Evolutionary conservation across 92 coral and sea anemone genomes (phyloP).

Genomic region (Porites cylindrica): DNA sequence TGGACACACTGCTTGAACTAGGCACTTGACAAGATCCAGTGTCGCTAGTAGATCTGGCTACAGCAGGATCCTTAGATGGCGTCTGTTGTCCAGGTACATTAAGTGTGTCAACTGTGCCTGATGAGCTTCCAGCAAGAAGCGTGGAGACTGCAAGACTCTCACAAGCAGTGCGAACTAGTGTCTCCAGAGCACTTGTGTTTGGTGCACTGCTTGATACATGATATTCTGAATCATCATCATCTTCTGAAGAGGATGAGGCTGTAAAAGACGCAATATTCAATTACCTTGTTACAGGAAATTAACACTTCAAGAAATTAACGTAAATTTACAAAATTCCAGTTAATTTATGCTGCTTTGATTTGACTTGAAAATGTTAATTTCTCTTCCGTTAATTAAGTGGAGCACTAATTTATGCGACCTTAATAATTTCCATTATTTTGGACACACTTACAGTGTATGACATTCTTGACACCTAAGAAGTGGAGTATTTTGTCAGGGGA

Average conservation of each 20-base stretch:
- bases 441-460: too few species aligned
- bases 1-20: constrained; percentile 8
- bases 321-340: too few species aligned
- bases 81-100: constrained; percentile 21
- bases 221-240: constrained; percentile 30
- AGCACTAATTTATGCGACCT: too few species aligned
- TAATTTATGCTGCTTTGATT: too few species aligned
- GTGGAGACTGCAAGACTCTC: constrained; percentile 59
- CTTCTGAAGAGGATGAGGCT: constrained; percentile 21
- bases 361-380: too few species aligned
- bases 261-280: neutral
- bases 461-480: too few species aligned
- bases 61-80: constrained; percentile 20
- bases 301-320: too few species aligned
- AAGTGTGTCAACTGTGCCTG: constrained; percentile 14
- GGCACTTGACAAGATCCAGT: neutral
- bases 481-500: too few species aligned
- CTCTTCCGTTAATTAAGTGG: too few species aligned
- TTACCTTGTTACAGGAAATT: too few species aligned
- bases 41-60: too few species aligned
- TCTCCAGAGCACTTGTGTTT: constrained; percentile 77
- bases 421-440: too few species aligned
- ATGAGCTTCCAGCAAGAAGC: constrained; percentile 26
- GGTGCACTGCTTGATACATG: constrained; percentile 35
- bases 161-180: constrained; percentile 88